Evolutionary conservation across 2,113 vertebrate genomes (phyloP), one percentile per base, ranked within the genome.

Genomic region (Odocoileus virginianus): DNA sequence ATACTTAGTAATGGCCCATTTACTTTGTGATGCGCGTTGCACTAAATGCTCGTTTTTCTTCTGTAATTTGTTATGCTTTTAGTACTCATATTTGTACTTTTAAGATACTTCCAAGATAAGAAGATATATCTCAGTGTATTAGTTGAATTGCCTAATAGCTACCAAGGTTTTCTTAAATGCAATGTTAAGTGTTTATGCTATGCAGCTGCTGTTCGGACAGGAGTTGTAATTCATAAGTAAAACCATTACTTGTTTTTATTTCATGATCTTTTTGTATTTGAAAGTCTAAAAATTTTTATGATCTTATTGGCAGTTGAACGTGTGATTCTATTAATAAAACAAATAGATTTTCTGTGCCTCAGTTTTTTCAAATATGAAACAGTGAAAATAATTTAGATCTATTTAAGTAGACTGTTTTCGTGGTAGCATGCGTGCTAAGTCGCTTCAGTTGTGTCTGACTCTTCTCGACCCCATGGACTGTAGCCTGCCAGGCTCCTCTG

Each of bases 211-310:
- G 71, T 97, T 52, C 36, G 28, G 60, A 85, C 12, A 64, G 21
- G 36, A 74, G 25, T 23, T n/a, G 9, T 47, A 92, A 55, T 64
- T 83, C 15, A 36, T 55, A 36, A 60, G 43, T 82, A 67, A 93
- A 89, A 40, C 28, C 19, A 60, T 52, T 94, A 40, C 54, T 60
- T 25, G 13, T 95, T 92, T 94, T 96, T 86, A 91, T 81, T 84
- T 83, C 40, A 67, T 79, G 45, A n/a, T 57, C 47, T 61, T 91
- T 86, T 61, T n/a, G 86, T 83, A 60, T 85, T 97, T 92, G 30
- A 89, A 95, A 81, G 28, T 52, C 28, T 89, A 83, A 91, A 71
- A 81, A 27, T 67, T 93, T 81, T 95, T 64, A 61, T 93, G 21
- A 95, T 27, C 43, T 91, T 88, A 81, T 23, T 60, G 13, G 30